Percentiles rank a stretch among this genome's conserved stretches.
Conservation (phyloP, 2,113 vertebrate genomes). For the Indicator maculatus region DNA sequence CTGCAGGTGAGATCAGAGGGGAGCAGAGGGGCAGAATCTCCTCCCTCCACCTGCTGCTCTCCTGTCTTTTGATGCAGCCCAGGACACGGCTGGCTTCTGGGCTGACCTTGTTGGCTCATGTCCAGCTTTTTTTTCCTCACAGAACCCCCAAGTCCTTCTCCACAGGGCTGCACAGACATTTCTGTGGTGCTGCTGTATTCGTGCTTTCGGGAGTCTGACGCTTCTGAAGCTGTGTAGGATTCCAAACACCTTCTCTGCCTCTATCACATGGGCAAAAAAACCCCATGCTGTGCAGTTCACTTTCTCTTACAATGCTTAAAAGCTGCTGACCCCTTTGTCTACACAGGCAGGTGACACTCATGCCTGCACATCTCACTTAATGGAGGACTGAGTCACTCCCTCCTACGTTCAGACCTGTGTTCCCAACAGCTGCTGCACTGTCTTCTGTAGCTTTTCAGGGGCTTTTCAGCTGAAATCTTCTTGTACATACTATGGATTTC, state of each 20-base stretch:
- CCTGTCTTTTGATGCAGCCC: too few relatives aligned
- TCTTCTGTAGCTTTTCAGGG: background rate
- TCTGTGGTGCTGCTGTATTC: background rate
- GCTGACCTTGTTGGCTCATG: too few relatives aligned
- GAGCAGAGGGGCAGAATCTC: too few relatives aligned
- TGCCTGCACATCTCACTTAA: background rate
- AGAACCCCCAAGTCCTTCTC: too few relatives aligned
- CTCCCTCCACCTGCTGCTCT: too few relatives aligned
- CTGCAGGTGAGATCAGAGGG: too few relatives aligned
- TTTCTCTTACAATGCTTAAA: constrained; percentile 1
- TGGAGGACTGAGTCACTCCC: constrained; percentile 35
- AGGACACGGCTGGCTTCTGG: too few relatives aligned
- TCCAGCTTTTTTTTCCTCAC: too few relatives aligned
- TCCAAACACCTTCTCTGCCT: background rate
- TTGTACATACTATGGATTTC: background rate
- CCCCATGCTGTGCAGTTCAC: background rate
- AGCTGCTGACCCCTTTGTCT: background rate
- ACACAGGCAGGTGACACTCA: background rate
- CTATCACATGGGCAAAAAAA: accelerated
- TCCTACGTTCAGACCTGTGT: background rate
- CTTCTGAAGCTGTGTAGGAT: background rate
- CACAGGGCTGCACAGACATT: background rate
- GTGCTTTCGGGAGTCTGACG: background rate
- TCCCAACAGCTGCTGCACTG: background rate
- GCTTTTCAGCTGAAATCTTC: background rate